Evolutionary conservation across 2,113 vertebrate species (phyloP), one percentile per base, ranked within the genome.

Genomic region (Catharus minimus): DNA sequence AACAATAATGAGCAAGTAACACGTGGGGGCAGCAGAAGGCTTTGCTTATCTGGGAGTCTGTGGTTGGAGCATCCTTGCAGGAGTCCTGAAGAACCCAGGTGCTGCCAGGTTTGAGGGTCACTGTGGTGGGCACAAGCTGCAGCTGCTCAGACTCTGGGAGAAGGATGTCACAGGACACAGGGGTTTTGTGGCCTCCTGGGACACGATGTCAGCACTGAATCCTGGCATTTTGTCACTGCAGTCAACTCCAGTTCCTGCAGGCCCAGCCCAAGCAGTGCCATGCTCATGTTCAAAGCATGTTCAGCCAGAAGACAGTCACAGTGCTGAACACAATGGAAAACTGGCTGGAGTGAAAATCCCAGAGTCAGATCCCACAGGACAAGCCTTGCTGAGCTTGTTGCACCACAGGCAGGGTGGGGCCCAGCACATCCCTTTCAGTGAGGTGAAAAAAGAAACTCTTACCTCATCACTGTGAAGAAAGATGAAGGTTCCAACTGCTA

Each of bases 21-120:
- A 79, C 71, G 49, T 19, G 91, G 81, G 93, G 94, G 93, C 95
- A 96, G 94, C 87, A 96, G 84, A 69, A 85, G 38, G 74, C 93
- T 95, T 94, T 92, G 33, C 53, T 85, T 86, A 30, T 44, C 82
- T 58, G 60, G 19, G 62, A 68, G 17, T 11, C 14, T 21, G 16
- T 33, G 69, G 36, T n/a, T 68, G 33, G 19, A 64, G 81, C 87
- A 65, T 46, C 61, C 74, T 75, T 33, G 10, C 47, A 55, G 58
- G n/a, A 32, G 11, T 33, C 23, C 74, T 71, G 61, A 17, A 66
- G 33, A 77, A 60, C 36, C 1, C 7, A 79, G 58, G 58, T 68
- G n/a, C 62, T 56, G 16, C 66, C 66, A 52, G 32, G 53, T 64
- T 27, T 64, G 73, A 86, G 60, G 72, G 67, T 69, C 32, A 22